Base-by-base conservation (phyloP, 2,888 invertebrate genomes). In the Acanthosepion lycidas region DNA sequence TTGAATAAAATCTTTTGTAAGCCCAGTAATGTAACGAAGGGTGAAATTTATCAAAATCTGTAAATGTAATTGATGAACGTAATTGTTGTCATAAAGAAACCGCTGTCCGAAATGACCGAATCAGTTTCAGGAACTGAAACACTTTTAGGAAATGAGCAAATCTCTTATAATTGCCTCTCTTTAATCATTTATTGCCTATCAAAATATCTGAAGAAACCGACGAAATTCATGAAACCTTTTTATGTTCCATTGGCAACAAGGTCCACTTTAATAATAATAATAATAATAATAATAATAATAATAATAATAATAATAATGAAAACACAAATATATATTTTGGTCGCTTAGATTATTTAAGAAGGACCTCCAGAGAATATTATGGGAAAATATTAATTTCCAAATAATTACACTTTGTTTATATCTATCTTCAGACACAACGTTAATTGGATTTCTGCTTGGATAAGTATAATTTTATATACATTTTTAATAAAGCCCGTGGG, bases 401-500 rank as follows among this genome's bases (percentile, higher is more conserved):
- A 78, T 33, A n/a, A 78, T n/a, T 78, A 33, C 78, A n/a, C 12
- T 33, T 78, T 78, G 15, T 78, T 15, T 78, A 12, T 33, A n/a
- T 78, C 4, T 78, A 78, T 78, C 18, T 78, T 33, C 33, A 78
- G 18, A 78, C 15, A 78, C 12, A 59, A 78, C n/a, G 15, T 78
- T 78, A 78, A 78, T 78, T n/a, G n/a, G 78, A 78, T 78, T 78
- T n/a, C n/a, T 78, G 9, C 2, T 78, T n/a, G n/a, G 78, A 78
- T 78, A 78, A n/a, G 26, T 28, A 78, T 78, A 28, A 28, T 64
- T 64, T 78, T 78, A 33, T 12, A 33, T 78, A 33, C 9, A 78
- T 33, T 78, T 78, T 78, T n/a, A 78, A 78, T 78, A 78, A 78
- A 78, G n/a, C 78, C 33, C n/a, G n/a, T 78, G 78, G 78, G 78